Percentiles rank a stretch among this genome's conserved stretches.
Conservation (phyloP, 2,797 vertebrate species). For the Sitta carolinensis region DNA sequence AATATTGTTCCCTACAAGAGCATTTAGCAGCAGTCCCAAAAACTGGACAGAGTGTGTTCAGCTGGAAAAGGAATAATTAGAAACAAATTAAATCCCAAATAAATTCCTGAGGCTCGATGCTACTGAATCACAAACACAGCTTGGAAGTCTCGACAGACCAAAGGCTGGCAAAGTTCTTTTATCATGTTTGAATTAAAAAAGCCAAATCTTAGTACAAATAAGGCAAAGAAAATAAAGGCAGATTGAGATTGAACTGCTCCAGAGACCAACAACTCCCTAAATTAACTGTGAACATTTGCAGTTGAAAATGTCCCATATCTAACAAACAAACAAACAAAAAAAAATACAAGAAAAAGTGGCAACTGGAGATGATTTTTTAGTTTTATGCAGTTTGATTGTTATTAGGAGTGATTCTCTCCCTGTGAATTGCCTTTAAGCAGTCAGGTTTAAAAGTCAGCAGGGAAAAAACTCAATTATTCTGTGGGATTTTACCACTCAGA, state of each 20-base stretch:
- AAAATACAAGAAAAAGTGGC: neutral
- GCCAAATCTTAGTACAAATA: neutral
- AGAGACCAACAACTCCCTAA: neutral
- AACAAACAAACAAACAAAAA: neutral
- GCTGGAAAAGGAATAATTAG: neutral
- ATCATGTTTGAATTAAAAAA: neutral
- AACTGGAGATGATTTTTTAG: neutral
- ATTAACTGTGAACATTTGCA: neutral
- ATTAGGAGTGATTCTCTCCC: neutral
- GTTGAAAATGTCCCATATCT: neutral
- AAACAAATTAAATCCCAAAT: neutral
- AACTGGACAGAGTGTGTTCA: neutral
- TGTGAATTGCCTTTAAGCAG: neutral
- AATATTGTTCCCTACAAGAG: neutral
- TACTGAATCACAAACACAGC: neutral
- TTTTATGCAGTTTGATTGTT: neutral
- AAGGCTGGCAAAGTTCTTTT: neutral
- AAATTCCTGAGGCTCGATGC: neutral
- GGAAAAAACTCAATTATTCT: neutral
- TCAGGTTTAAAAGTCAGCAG: neutral
- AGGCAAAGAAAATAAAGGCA: neutral
- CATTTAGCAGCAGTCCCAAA: neutral
- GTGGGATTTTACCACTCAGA: neutral
- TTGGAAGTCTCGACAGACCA: accelerated
- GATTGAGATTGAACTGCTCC: neutral